A percentile compares a stretch with the other conserved stretches of the same genome.
These are phyloP conservation scores for Pecten maximus DNA, from an alignment of 2,888 invertebrate genomes.

Conservation along the genomic window DNA sequence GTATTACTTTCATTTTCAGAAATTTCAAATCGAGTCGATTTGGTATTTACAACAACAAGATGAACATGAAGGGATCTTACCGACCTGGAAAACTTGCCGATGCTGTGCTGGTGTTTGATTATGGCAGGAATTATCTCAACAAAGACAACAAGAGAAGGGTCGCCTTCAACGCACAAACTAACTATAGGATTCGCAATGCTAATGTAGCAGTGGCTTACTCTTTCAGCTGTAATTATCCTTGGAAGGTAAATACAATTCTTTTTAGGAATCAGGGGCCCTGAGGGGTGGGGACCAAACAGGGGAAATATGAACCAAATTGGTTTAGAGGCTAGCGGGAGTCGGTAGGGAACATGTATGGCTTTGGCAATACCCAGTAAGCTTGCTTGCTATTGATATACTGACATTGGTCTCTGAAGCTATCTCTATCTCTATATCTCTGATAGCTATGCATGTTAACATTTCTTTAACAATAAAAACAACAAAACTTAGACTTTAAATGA, in stretches of 20 bases:
- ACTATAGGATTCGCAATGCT: slow-evolving; percentile 52
- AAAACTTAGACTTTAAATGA: no score
- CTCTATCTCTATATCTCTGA: no score
- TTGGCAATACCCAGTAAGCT: no score
- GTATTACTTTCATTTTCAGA: slow-evolving; percentile 40
- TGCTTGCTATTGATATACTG: no score
- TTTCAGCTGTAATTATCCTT: slow-evolving; percentile 57
- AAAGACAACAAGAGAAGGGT: slow-evolving; percentile 63
- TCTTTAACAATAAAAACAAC: no score
- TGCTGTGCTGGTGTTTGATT: slow-evolving; percentile 56
- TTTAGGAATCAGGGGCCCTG: no score
- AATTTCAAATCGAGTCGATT: slow-evolving; percentile 51
- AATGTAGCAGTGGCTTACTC: slow-evolving; percentile 57
- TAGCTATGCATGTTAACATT: no score
- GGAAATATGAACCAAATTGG: no score
- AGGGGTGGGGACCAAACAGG: no score
- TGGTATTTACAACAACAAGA: slow-evolving; percentile 50
- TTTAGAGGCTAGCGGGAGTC: no score
- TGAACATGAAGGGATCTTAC: slow-evolving; percentile 38
- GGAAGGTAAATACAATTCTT: slow-evolving; percentile 57
- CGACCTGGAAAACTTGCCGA: slow-evolving; percentile 49
- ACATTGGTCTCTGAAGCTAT: no score
- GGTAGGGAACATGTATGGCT: no score
- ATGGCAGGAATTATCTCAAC: slow-evolving; percentile 65
- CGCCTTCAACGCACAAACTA: slow-evolving; percentile 51